These are phyloP conservation scores for Chelonus formosanus DNA, from an alignment of 2,888 invertebrate genomes.

Conservation along the genomic window DNA sequence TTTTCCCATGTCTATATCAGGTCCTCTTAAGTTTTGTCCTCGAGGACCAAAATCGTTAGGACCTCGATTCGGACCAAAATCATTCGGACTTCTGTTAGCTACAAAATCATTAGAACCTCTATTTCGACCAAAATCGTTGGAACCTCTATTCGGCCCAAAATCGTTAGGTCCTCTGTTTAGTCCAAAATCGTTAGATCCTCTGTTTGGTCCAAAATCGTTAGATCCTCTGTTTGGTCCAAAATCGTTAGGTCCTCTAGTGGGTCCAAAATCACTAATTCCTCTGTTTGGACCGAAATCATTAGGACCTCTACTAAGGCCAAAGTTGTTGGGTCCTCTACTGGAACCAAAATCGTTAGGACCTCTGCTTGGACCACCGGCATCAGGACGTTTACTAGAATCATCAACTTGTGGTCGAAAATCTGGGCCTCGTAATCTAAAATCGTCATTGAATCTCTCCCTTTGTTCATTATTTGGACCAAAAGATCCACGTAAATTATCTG, in stretches of 20 bases:
- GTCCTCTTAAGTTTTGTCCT: conserved; percentile 41
- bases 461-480: conserved; percentile 35
- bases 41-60: conserved; percentile 43
- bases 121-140: too few relatives aligned
- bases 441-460: conserved; percentile 28
- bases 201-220: too few relatives aligned
- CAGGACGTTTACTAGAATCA: conserved; percentile 34
- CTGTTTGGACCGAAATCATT: conserved; percentile 15
- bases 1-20: conserved; percentile 30
- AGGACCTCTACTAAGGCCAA: too few relatives aligned
- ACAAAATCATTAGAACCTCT: too few relatives aligned
- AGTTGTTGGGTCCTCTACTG: too few relatives aligned
- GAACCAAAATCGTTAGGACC: conserved; percentile 29
- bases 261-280: conserved; percentile 21
- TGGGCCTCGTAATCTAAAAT: conserved; percentile 34
- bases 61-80: conserved; percentile 15
- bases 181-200: too few relatives aligned
- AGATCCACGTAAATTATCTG: conserved; percentile 17
- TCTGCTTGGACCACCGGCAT: conserved; percentile 35
- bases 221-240: too few relatives aligned
- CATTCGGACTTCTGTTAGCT: too few relatives aligned
- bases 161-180: too few relatives aligned
- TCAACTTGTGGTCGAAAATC: conserved; percentile 32
- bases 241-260: too few relatives aligned
- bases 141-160: too few relatives aligned